Evolutionary conservation across 2,113 vertebrate species (phyloP).

Genomic region (Rostratula benghalensis): DNA sequence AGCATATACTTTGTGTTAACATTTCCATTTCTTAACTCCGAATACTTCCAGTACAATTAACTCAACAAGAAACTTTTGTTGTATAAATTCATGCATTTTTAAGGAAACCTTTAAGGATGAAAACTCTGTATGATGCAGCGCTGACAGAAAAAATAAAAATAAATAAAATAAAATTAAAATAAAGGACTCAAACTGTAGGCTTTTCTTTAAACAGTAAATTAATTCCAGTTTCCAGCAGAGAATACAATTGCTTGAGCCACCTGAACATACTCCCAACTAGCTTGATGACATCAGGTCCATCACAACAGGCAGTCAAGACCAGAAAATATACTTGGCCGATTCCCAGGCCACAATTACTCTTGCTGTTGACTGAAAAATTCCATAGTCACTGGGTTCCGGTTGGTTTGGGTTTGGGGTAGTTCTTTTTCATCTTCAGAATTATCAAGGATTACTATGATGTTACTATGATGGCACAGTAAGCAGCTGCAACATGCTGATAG

Average conservation of each 20-base stretch:
- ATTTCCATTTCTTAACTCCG: background rate
- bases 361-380: background rate
- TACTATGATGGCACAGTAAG: background rate
- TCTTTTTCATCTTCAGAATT: background rate
- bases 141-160: background rate
- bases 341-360: background rate
- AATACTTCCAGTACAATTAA: background rate
- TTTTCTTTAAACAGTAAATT: background rate
- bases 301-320: background rate
- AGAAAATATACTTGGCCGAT: background rate
- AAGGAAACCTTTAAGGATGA: background rate
- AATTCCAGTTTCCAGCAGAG: constrained; percentile 46
- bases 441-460: background rate
- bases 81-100: background rate
- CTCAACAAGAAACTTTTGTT: background rate
- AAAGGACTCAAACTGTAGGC: background rate
- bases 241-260: constrained; percentile 2
- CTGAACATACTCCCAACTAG: background rate
- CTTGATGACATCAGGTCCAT: background rate
- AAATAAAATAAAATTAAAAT: no score
- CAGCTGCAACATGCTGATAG: background rate
- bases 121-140: background rate
- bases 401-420: background rate
- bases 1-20: background rate
- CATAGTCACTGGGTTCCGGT: background rate